Evolutionary conservation across 2,888 invertebrate species (phyloP), one percentile per base, ranked within the genome.

Genomic region (Fissipunctia ypsillon): DNA sequence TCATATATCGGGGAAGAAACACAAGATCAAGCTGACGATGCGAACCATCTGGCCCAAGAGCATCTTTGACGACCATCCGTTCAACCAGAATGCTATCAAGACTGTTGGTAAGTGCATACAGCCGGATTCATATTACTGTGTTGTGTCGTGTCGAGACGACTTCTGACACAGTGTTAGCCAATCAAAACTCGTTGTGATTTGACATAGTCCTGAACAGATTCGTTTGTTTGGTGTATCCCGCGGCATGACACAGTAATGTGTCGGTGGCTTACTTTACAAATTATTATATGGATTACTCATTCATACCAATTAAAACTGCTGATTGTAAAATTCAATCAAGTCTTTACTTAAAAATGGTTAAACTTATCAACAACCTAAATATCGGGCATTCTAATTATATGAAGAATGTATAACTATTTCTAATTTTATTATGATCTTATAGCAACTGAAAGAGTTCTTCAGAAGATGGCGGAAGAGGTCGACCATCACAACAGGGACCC

Each of bases 1-100:
- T 57, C 96, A 96, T 88, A 92, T 96, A 88, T 95, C 94, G 60
- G 96, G 96, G 67, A 96, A 95, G 88, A 96, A 96, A 85, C 96
- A 96, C 85, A 96, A 95, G 88, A 84, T 73, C 56, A 96, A 93
- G 90, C 80, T 96, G 74, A 67, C 90, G 3, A 75, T 88, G 78
- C 90, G 83, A 61, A 90, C 59, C 31, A 54, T 90, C 22, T 96
- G 96, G 96, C 94, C 96, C 0, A 25, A 78, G 50, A 91, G 85
- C 50, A 94, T 96, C 63, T 95, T 93, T 66, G 91, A 91, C 0
- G 91, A 93, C 12, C 95, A 96, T 86, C 96, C 96, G 0, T 81
- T 69, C 50, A 78, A 79, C 45, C 80, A 83, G 19, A 59, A 43
- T 28, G 22, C 14, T 14, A 43, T 1, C n/a, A 84, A 76, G 56